Conservation (phyloP, 2,113 vertebrate genomes). For the Seriola aureovittata region DNA sequence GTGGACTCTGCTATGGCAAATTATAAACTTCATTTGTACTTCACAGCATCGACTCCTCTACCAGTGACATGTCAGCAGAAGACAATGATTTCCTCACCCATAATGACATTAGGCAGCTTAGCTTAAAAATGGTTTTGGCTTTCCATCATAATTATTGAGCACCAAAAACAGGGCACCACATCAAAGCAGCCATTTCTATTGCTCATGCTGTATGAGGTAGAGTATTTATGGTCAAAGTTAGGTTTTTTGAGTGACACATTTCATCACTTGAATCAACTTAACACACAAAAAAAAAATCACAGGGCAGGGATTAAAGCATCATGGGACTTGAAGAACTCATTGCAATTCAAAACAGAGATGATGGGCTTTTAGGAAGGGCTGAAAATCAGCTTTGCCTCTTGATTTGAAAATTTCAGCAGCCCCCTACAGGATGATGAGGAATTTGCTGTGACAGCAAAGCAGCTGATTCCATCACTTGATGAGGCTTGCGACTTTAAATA, state of each 20-base stretch:
- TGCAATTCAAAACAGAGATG: constrained; percentile 22
- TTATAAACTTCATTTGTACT: constrained; percentile 17
- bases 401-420: constrained; percentile 36
- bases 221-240: constrained; percentile 16
- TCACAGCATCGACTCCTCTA: constrained; percentile 1
- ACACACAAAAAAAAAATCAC: constrained; percentile 5
- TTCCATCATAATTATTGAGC: constrained; percentile 5
- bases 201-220: neutral
- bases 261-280: constrained; percentile 33
- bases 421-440: constrained; percentile 13
- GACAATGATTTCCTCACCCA: neutral
- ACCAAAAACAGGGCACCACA: constrained; percentile 10
- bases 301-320: constrained; percentile 6
- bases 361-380: constrained; percentile 19
- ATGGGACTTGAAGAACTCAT: neutral
- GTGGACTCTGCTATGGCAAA: constrained; percentile 9
- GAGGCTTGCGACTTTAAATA: constrained; percentile 42
- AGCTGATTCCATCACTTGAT: constrained; percentile 45
- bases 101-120: constrained; percentile 11
- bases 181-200: neutral
- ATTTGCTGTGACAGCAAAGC: constrained; percentile 52
- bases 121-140: constrained; percentile 6
- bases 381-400: constrained; percentile 32
- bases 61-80: constrained; percentile 29
- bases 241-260: constrained; percentile 19